These are phyloP conservation scores for Agapornis canus DNA, from an alignment of 2,797 vertebrate genomes.

Conservation along the genomic window DNA sequence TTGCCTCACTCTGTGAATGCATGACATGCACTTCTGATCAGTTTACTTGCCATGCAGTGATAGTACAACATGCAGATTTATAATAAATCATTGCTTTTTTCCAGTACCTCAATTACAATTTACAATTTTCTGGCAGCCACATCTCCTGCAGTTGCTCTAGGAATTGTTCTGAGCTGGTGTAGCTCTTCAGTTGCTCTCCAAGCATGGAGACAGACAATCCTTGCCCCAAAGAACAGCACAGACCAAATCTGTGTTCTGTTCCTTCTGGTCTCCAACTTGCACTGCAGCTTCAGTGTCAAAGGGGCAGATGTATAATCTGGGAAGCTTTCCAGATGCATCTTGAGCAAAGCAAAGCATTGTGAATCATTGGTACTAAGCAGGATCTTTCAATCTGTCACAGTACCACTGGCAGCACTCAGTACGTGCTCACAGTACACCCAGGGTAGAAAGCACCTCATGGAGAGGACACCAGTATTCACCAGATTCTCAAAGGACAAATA, in stretches of 20 bases:
- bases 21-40: neutral
- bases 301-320: constrained; percentile 62
- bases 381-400: constrained; percentile 35
- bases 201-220: constrained; percentile 24
- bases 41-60: neutral
- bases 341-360: constrained; percentile 45
- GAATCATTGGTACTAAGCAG: constrained; percentile 6
- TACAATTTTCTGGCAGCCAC: neutral
- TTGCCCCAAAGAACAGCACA: constrained; percentile 15
- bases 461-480: neutral
- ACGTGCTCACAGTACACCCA: neutral
- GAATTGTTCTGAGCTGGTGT: neutral
- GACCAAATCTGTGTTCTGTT: constrained; percentile 41
- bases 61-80: neutral
- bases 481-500: neutral
- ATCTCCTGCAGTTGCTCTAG: neutral
- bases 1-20: neutral
- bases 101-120: neutral
- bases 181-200: constrained; percentile 24
- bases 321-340: constrained; percentile 62
- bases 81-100: neutral
- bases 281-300: constrained; percentile 43
- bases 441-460: neutral
- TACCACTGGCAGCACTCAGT: neutral
- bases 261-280: constrained; percentile 23